Evolutionary conservation across 1,140 invertebrate genomes (phyloP).

Genomic region (Diabrotica virgifera): DNA sequence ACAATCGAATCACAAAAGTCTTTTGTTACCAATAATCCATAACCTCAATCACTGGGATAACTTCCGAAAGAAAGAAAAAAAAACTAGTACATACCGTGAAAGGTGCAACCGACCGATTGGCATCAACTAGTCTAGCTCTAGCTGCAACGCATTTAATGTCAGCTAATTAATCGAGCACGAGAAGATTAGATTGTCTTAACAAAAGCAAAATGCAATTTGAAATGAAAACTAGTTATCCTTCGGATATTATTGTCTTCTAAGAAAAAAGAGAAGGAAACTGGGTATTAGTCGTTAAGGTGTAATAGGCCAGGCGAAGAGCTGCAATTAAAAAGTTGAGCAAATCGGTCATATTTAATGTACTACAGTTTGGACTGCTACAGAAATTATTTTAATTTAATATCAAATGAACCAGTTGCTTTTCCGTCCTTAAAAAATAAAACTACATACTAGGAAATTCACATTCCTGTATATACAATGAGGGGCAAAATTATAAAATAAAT

Average conservation of each 20-base stretch:
- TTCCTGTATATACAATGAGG: too few relatives aligned
- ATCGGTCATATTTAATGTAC: too few relatives aligned
- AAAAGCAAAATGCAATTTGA: neutral
- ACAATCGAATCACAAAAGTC: neutral
- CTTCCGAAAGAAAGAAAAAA: neutral
- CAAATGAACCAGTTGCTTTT: too few relatives aligned
- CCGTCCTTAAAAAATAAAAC: too few relatives aligned
- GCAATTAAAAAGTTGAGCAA: too few relatives aligned
- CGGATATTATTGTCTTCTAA: neutral
- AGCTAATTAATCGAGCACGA: neutral
- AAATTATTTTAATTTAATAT: too few relatives aligned
- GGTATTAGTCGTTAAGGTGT: neutral
- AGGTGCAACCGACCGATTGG: neutral
- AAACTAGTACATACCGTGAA: neutral
- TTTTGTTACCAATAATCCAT: slow-evolving; percentile 4
- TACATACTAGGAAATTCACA: too few relatives aligned
- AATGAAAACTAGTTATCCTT: slow-evolving; percentile 1
- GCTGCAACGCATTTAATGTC: neutral
- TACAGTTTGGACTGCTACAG: too few relatives aligned
- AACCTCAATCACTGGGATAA: neutral
- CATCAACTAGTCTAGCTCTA: neutral
- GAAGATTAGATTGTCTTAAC: neutral
- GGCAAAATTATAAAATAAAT: too few relatives aligned
- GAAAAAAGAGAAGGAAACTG: neutral
- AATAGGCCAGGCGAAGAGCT: too few relatives aligned